Base-by-base conservation (phyloP, 2,888 invertebrate species). In the Drosophila mimetica region DNA sequence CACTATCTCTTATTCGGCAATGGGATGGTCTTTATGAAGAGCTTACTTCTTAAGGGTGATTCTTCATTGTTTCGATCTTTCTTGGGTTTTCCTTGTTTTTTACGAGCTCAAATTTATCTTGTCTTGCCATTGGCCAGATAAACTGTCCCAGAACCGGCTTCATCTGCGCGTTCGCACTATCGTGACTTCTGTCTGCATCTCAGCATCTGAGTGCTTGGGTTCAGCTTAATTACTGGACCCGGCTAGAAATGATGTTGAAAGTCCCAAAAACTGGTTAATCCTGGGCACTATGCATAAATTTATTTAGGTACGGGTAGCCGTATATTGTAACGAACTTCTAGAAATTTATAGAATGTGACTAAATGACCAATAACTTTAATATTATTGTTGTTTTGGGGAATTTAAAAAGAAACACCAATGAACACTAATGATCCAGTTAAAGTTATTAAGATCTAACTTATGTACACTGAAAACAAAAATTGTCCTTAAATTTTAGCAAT, bases 111-210 rank as follows among this genome's bases (percentile, higher is more conserved):
- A 28, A 36, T 41, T 28, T 14, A 30, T 67, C 75, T 57, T 46
- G 47, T 9, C 67, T 65, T 61, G 64, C 81, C 67, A 77, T 86
- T 83, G 80, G 86, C 64, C 57, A 47, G 36, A 59, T 2, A 6
- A 39, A 60, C 50, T 77, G 71, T 84, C 86, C 81, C 79, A 72
- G 63, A 61, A 47, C 53, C 25, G 51, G 50, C 39, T 36, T 51
- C 11, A 22, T 18, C 18, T 46, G 9, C 18, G 18, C 1, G 13
- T 11, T 16, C 47, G 22, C 61, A 20, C 39, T 67, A 51, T 67
- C 70, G 25, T 84, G 86, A 81, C 81, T 80, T 74, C 72, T 86
- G 75, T 84, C 81, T 74, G 57, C 86, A 55, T 41, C 71, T 55
- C 76, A 74, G 75, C 76, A 74, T 77, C 81, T 53, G 20, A 36